phyloP scores from a whole-genome alignment of 2,797 vertebrate species.

The Rhadinocentrus ornatus region DNA sequence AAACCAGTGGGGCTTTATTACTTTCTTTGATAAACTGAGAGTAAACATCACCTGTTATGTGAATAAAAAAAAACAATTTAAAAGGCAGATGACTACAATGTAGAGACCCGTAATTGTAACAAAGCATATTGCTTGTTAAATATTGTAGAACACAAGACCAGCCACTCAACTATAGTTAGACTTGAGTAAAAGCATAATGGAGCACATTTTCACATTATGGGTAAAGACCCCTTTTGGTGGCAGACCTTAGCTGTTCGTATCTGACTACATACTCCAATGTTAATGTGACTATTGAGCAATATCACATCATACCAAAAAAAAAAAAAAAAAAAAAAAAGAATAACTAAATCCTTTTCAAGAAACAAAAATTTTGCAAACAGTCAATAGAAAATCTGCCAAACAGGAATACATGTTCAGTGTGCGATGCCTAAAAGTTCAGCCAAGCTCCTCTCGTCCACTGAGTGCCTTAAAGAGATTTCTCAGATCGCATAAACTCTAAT shows the following conservation, averaged over 20 bases:
- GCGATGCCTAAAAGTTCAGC: conserved; percentile 49
- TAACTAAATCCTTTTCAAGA: conserved; percentile 20
- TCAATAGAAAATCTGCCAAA: conserved; percentile 64
- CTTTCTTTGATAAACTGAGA: conserved; percentile 40
- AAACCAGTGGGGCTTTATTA: conserved; percentile 56
- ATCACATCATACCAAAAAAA: conserved; percentile 31
- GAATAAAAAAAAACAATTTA: conserved; percentile 51
- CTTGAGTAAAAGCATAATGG: conserved; percentile 33
- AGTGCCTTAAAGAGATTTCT: conserved; percentile 48
- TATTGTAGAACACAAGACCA: conserved; percentile 60
- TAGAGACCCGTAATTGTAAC: conserved; percentile 84
- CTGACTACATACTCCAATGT: conserved; percentile 30
- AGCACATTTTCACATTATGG: conserved; percentile 22
- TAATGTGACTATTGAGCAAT: conserved; percentile 19
- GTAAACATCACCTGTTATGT: conserved; percentile 30
- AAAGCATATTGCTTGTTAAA: conserved; percentile 76
- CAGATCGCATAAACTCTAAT: conserved; percentile 49
- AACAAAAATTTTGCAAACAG: conserved; percentile 45
- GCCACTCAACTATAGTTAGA: conserved; percentile 44
- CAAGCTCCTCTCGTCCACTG: conserved; percentile 35
- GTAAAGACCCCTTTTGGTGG: conserved; percentile 30
- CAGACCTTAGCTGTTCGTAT: conserved; percentile 48
- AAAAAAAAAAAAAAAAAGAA: background rate
- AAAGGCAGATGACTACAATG: conserved; percentile 75
- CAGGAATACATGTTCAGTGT: conserved; percentile 53